Evolutionary conservation across 2,888 invertebrate genomes (phyloP).

Genomic region (Strigamia crassipes): DNA sequence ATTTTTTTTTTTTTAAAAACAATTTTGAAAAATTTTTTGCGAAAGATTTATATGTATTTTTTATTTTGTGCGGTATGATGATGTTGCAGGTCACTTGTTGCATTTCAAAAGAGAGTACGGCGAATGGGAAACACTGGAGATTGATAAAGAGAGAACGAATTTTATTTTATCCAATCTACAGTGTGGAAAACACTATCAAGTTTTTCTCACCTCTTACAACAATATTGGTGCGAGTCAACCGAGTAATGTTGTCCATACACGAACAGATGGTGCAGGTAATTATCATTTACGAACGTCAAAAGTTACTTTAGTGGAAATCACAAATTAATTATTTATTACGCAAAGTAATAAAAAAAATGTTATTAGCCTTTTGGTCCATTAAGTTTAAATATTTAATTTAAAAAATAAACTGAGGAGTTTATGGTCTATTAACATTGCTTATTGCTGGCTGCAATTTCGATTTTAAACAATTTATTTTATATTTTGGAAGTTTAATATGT

Average conservation of each 20-base stretch:
- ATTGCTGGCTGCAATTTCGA: not conserved
- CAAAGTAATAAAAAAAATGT: not conserved
- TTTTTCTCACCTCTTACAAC: conserved; percentile 47
- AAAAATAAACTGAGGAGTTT: not conserved
- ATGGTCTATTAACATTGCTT: not conserved
- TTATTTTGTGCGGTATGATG: not conserved
- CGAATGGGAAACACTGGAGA: conserved; percentile 48
- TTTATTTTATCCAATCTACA: conserved; percentile 48
- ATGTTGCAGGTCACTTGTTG: conserved; percentile 47
- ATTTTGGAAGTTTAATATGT: not conserved
- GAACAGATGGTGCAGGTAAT: conserved; percentile 49
- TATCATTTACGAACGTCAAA: not conserved
- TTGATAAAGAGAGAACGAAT: conserved; percentile 43
- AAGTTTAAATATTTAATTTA: not conserved
- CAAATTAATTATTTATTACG: not conserved
- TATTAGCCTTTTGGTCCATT: not conserved
- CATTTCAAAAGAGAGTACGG: conserved; percentile 46
- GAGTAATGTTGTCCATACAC: conserved; percentile 36
- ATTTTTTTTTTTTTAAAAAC: not conserved
- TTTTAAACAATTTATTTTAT: not conserved
- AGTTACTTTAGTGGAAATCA: not conserved
- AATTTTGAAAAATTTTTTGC: too few relatives aligned
- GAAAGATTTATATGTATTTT: not conserved
- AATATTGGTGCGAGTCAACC: conserved; percentile 48
- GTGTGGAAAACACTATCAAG: conserved; percentile 49